Evolutionary conservation across 2,888 invertebrate genomes (phyloP).

Genomic region (Netelia virgata): DNA sequence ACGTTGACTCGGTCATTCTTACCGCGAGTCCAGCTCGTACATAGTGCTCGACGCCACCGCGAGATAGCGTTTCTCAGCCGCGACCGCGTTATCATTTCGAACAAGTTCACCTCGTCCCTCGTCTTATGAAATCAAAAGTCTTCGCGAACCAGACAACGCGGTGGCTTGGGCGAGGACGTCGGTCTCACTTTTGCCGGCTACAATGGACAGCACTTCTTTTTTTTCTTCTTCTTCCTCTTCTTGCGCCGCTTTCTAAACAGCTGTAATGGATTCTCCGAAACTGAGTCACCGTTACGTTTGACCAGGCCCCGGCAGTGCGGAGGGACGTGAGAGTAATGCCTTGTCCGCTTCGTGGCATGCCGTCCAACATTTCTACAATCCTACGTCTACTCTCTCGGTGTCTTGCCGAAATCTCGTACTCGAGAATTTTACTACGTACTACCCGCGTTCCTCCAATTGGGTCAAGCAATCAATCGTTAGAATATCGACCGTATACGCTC

Average conservation of each 20-base stretch:
- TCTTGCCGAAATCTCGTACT: slow-evolving; percentile 56
- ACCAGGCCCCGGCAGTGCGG: slow-evolving; percentile 48
- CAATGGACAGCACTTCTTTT: slow-evolving; percentile 55
- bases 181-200: slow-evolving; percentile 59
- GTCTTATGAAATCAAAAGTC: slow-evolving; percentile 62
- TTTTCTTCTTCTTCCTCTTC: slow-evolving; percentile 57
- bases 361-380: background rate
- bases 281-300: slow-evolving; percentile 71
- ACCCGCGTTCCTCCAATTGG: slow-evolving; percentile 12
- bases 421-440: slow-evolving; percentile 34
- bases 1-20: background rate
- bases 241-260: slow-evolving; percentile 70
- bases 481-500: slow-evolving; percentile 45
- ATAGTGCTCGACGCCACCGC: background rate
- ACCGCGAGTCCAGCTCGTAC: background rate
- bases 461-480: slow-evolving; percentile 52
- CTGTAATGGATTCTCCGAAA: slow-evolving; percentile 73
- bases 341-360: background rate
- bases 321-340: slow-evolving; percentile 7
- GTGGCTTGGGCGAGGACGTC: slow-evolving; percentile 45
- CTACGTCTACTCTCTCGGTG: slow-evolving; percentile 4
- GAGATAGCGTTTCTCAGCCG: slow-evolving; percentile 1
- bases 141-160: slow-evolving; percentile 60
- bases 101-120: slow-evolving; percentile 10
- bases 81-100: background rate